Conservation (phyloP, 2,113 vertebrate species). For the Zapus hudsonius region DNA sequence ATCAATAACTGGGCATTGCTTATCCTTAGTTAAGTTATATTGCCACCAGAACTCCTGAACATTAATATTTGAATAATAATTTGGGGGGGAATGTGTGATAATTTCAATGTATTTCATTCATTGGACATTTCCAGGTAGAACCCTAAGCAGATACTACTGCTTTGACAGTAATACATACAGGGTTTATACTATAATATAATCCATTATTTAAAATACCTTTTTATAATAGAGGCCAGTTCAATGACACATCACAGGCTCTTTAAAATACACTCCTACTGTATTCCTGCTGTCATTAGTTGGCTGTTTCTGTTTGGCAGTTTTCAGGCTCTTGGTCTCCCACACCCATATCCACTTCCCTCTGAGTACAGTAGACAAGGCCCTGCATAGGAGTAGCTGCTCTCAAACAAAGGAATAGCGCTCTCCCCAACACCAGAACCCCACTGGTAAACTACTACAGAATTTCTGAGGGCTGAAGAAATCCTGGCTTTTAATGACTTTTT, state of each 20-base stretch:
- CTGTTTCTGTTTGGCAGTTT: background rate
- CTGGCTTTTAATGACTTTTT: slow-evolving; percentile 37
- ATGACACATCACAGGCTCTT: background rate
- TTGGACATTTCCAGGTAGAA: background rate
- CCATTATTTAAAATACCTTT: background rate
- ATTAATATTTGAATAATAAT: too few species aligned
- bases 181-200: background rate
- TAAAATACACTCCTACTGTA: background rate
- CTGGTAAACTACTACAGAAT: background rate
- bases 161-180: background rate
- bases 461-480: background rate
- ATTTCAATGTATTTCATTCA: too few species aligned
- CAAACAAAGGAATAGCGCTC: background rate
- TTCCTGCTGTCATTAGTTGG: background rate
- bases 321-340: background rate
- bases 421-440: background rate
- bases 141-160: background rate
- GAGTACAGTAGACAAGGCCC: background rate
- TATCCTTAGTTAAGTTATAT: too few species aligned
- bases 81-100: too few species aligned
- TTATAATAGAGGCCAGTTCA: background rate
- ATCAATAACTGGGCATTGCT: background rate
- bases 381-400: background rate
- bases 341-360: background rate
- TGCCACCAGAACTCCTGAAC: too few species aligned